phyloP scores from a whole-genome alignment of 1,140 invertebrate species.

The Dreissena rostriformis region DNA sequence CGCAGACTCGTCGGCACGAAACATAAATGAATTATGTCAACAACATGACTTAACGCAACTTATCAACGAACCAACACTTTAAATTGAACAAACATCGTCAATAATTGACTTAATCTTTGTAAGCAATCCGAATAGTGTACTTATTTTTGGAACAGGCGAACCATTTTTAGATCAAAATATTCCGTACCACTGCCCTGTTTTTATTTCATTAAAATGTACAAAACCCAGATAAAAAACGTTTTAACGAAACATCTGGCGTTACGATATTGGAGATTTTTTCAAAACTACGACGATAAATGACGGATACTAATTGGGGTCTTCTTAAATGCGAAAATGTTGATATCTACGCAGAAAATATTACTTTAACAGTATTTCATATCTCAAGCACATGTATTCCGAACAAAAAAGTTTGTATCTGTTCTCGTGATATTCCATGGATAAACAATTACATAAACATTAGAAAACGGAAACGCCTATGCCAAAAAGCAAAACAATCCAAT shows the following conservation, averaged over 20 bases:
- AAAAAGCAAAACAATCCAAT: background rate
- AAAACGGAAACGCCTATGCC: background rate
- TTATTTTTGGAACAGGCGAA: background rate
- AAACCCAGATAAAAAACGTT: background rate
- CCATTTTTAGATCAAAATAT: background rate
- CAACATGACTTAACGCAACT: background rate
- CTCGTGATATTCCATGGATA: background rate
- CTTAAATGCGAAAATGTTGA: background rate
- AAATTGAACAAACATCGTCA: background rate
- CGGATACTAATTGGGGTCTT: background rate
- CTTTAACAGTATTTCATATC: background rate
- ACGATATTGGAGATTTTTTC: background rate
- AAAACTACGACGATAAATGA: background rate
- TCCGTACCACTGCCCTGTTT: background rate
- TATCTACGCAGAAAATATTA: background rate
- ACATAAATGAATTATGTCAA: background rate
- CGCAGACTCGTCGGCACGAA: background rate
- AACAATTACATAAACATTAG: no score
- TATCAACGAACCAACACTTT: background rate
- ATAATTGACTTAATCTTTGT: background rate
- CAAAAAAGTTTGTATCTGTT: no score
- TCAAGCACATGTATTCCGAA: background rate
- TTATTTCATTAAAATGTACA: background rate
- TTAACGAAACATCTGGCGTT: slow-evolving; percentile 13
- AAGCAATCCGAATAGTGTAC: background rate